Evolutionary conservation across 2,797 vertebrate species (phyloP).

Genomic region (Cyprinodon diabolis): DNA sequence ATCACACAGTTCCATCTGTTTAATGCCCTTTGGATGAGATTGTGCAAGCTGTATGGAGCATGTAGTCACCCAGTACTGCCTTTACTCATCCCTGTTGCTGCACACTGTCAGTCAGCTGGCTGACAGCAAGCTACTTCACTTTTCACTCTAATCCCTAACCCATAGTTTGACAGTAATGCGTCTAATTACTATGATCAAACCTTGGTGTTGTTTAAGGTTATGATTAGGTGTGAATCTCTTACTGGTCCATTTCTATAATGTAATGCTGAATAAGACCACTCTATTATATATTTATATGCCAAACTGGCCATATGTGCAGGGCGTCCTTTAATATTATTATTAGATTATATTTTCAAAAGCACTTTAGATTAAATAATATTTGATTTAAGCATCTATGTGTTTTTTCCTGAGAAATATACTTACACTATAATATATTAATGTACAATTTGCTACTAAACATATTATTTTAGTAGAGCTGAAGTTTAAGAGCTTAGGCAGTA

Average conservation of each 20-base stretch:
- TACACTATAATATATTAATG: background rate
- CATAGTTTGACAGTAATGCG: background rate
- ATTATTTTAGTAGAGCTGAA: slow-evolving; percentile 6
- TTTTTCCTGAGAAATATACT: slow-evolving; percentile 51
- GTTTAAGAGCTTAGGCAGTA: slow-evolving; percentile 7
- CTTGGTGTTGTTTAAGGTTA: background rate
- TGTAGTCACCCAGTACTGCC: background rate
- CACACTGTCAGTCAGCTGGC: slow-evolving; percentile 3
- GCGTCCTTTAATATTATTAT: background rate
- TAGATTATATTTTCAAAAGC: slow-evolving; percentile 25
- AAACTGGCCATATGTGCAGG: slow-evolving; percentile 11
- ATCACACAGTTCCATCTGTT: background rate
- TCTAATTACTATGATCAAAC: background rate
- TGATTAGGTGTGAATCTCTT: background rate
- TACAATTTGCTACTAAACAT: slow-evolving; percentile 8
- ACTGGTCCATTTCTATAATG: background rate
- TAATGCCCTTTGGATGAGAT: background rate
- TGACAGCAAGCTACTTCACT: background rate
- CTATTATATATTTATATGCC: slow-evolving; percentile 41
- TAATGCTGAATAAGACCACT: slow-evolving; percentile 65
- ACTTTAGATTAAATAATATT: slow-evolving; percentile 11
- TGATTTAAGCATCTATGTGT: slow-evolving; percentile 11
- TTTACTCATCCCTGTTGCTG: background rate
- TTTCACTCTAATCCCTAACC: background rate
- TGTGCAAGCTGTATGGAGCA: no score